Conservation (phyloP, 2,113 vertebrate genomes). For the Chaenogobius annularis region DNA sequence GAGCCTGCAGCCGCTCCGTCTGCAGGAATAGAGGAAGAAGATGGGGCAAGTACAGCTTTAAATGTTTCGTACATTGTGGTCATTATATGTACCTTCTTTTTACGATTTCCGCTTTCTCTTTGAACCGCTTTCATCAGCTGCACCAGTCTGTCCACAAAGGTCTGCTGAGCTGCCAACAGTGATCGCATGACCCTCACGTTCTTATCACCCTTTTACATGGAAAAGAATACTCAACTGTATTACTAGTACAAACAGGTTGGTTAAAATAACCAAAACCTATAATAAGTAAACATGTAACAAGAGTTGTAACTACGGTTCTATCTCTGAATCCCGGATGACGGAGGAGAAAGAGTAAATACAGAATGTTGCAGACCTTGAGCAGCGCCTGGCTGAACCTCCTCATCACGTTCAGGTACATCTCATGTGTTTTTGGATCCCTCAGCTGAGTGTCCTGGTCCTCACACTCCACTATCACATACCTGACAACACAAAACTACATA, state of each 20-base stretch:
- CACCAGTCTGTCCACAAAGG: slow-evolving; percentile 93
- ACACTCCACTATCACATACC: slow-evolving; percentile 98
- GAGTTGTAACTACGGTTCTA: too few species aligned
- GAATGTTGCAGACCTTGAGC: slow-evolving; percentile 82
- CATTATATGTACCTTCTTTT: slow-evolving; percentile 85
- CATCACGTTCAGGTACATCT: slow-evolving; percentile 99
- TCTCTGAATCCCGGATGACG: too few species aligned
- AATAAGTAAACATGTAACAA: too few species aligned
- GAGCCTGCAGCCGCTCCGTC: slow-evolving; percentile 92
- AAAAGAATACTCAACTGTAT: neutral
- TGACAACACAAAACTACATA: slow-evolving; percentile 46
- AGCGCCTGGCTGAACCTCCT: slow-evolving; percentile 95
- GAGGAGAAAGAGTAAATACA: neutral
- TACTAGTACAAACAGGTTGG: too few species aligned
- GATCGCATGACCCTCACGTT: slow-evolving; percentile 96
- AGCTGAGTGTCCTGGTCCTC: slow-evolving; percentile 97
- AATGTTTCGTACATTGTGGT: too few species aligned
- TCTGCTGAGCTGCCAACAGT: slow-evolving; percentile 93
- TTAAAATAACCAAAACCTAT: too few species aligned
- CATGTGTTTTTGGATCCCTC: slow-evolving; percentile 94
- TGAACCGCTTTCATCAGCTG: slow-evolving; percentile 98
- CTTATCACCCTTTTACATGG: slow-evolving; percentile 87
- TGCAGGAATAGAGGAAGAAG: slow-evolving; percentile 46
- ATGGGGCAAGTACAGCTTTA: neutral
- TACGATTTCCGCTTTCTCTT: slow-evolving; percentile 95